These are phyloP conservation scores for Rhagium mordax DNA, from an alignment of 2,888 invertebrate species.

Conservation along the genomic window DNA sequence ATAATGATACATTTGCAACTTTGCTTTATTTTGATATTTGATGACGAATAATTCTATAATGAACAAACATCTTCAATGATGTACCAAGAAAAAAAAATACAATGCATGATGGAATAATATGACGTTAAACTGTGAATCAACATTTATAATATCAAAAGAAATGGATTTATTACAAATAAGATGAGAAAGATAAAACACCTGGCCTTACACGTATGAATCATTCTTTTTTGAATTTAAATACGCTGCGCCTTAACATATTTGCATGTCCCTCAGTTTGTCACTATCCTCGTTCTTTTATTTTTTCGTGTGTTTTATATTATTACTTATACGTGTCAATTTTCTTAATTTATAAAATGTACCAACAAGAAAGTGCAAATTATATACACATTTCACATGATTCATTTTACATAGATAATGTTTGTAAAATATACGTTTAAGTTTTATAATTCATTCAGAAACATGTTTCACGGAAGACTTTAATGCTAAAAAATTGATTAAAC, in stretches of 20 bases:
- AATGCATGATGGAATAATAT: not conserved
- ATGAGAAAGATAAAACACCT: slow-evolving; percentile 18
- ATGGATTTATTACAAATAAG: slow-evolving; percentile 4
- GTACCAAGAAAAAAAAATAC: not conserved
- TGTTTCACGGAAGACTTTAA: not conserved
- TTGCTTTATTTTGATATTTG: not conserved
- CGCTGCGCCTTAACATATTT: slow-evolving; percentile 21
- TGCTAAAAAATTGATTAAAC: not conserved
- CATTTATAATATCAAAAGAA: not conserved
- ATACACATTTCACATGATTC: not conserved
- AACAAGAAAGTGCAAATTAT: not conserved
- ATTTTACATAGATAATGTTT: not conserved
- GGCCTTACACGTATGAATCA: slow-evolving; percentile 12
- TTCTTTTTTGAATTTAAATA: slow-evolving; percentile 18
- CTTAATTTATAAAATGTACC: not conserved
- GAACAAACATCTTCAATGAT: not conserved
- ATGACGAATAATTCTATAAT: not conserved
- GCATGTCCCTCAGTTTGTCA: slow-evolving; percentile 6
- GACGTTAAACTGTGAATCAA: slow-evolving; percentile 14
- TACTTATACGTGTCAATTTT: not conserved
- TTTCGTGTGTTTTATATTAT: slow-evolving; percentile 4
- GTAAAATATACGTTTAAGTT: not conserved
- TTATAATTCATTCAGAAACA: not conserved
- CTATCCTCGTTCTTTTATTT: slow-evolving; percentile 8
- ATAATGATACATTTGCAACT: not conserved